These are phyloP conservation scores for Triops longicaudatus DNA, from an alignment of 1,140 invertebrate genomes.

Conservation along the genomic window DNA sequence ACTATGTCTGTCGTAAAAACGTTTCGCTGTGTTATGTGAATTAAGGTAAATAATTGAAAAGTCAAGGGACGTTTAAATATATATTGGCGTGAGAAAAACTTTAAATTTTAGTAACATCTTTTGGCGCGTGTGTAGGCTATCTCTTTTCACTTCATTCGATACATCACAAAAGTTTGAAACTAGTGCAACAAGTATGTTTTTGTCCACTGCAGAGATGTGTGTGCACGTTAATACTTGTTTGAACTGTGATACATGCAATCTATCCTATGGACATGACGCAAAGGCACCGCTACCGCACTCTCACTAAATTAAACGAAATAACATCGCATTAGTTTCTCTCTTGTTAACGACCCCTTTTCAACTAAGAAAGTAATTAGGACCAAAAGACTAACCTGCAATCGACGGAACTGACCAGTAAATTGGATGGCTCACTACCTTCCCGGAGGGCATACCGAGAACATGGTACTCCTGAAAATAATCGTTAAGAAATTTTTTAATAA, in stretches of 20 bases:
- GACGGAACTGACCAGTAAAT: neutral
- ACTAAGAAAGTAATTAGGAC: too few species aligned
- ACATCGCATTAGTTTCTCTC: neutral
- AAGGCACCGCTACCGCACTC: neutral
- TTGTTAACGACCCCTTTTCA: neutral
- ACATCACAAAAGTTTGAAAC: neutral
- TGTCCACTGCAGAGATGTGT: neutral
- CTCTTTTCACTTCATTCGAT: neutral
- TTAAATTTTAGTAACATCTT: neutral
- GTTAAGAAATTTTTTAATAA: too few species aligned
- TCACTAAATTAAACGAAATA: neutral
- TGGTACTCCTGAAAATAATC: neutral
- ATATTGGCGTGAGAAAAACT: neutral
- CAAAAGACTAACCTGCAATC: neutral
- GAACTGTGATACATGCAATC: conserved; percentile 3
- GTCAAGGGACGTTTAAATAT: neutral
- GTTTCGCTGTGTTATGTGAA: neutral
- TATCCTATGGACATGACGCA: conserved; percentile 12
- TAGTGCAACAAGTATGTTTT: neutral
- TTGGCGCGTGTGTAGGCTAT: neutral
- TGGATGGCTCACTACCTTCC: neutral
- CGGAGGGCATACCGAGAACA: neutral
- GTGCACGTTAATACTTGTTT: neutral
- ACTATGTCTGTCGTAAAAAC: too few species aligned
- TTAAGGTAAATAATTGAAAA: neutral